Base-by-base conservation (phyloP, 2,888 invertebrate species). In the Saturnia japonica region DNA sequence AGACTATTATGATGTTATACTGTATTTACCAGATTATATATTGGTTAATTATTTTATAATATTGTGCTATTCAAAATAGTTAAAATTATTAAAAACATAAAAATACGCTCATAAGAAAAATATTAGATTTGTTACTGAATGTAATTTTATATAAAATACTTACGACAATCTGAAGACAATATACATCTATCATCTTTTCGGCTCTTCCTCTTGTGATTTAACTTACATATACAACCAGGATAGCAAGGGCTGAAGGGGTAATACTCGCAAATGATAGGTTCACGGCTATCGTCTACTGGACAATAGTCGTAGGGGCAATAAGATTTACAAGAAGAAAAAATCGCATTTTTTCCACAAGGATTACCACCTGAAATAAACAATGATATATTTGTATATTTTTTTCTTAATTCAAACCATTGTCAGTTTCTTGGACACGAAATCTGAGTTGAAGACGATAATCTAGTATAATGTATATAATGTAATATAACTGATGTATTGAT, bases 181-280 rank as follows among this genome's bases (percentile, higher is more conserved):
- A 87, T 82, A 70, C 88, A 88, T 62, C n/a, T 75, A 2, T 72
- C 75, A 28, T 87, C 75, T 19, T 77, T 64, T 0, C 16, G 19
- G 45, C 83, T 85, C 43, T 71, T 72, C 9, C 70, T 72, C 71
- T 72, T 84, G 66, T 85, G 69, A 72, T 85, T 85, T 4, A 80
- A 0, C 7, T 72, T 75, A 69, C 87, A 87, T 7, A 76, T 67
- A 67, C 88, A 88, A 1, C 87, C 86, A 9, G 83, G 76, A 3
- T 72, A 72, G 57, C 87, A 86, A 0, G 73, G 69, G 0, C 75
- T 60, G 8, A 76, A 76, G 0, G 80, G 80, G 28, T 25, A 71
- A 3, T 77, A 71, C 43, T 82, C 78, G 57, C 85, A 86, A 0
- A 70, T 45, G 3, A 74, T 19, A 0, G 47, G 11, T 0, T 7